Percentiles rank a stretch among this genome's conserved stretches.
phyloP scores from a whole-genome alignment of 2,888 invertebrate species.

The Eucera pruinosa region DNA sequence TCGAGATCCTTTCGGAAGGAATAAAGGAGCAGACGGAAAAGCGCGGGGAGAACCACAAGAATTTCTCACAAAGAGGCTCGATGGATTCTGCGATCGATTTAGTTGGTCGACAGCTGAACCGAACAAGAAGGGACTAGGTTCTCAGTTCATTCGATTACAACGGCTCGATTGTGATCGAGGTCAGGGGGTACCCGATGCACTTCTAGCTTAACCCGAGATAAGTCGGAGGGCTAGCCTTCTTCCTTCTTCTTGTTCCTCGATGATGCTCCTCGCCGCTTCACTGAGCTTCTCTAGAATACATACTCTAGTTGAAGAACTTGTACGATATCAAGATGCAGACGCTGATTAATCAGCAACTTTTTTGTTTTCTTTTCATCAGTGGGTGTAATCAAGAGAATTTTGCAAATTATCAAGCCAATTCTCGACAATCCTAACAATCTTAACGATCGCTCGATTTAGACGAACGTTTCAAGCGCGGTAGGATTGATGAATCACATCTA shows the following conservation, averaged over 20 bases:
- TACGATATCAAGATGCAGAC: conserved; percentile 19
- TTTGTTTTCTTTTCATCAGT: conserved; percentile 19
- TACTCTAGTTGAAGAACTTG: conserved; percentile 26
- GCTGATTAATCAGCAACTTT: conserved; percentile 57
- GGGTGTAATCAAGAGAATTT: conserved; percentile 41
- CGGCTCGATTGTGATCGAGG: conserved; percentile 74
- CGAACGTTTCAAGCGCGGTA: neutral
- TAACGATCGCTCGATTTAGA: conserved; percentile 31
- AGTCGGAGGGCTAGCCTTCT: conserved; percentile 49
- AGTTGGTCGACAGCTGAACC: conserved; percentile 42
- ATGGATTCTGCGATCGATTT: conserved; percentile 56
- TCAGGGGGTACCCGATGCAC: conserved; percentile 68
- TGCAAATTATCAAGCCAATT: conserved; percentile 43
- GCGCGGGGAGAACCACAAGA: conserved; percentile 31
- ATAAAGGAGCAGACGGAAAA: conserved; percentile 28
- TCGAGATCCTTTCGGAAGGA: conserved; percentile 7
- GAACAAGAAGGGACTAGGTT: neutral
- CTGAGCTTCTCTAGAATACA: conserved; percentile 24
- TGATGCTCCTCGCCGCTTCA: conserved; percentile 33
- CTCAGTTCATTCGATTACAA: conserved; percentile 70
- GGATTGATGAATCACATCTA: conserved; percentile 32
- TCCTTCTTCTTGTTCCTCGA: conserved; percentile 51
- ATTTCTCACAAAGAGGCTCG: conserved; percentile 28
- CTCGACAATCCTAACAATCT: conserved; percentile 28
- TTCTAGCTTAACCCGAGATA: conserved; percentile 64